These are phyloP conservation scores for Euleptes europaea DNA, from an alignment of 2,113 vertebrate genomes.

Conservation along the genomic window DNA sequence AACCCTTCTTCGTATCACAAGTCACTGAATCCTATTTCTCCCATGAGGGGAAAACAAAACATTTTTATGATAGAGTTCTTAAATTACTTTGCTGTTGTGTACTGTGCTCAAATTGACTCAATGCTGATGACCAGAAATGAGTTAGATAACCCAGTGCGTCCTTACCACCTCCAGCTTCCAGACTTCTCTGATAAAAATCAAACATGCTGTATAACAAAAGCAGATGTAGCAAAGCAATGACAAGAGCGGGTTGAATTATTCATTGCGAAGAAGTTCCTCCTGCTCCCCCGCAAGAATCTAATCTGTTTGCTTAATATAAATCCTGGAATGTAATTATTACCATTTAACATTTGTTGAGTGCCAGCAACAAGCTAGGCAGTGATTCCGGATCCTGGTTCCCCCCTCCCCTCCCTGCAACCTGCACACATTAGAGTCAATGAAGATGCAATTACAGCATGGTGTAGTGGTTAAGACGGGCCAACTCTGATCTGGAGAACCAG, in stretches of 20 bases:
- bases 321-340: background rate
- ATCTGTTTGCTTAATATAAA: accelerated
- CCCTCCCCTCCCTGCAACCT: no score
- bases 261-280: background rate
- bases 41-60: background rate
- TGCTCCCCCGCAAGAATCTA: background rate
- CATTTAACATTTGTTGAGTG: background rate
- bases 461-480: no score
- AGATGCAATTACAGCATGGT: background rate
- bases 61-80: accelerated
- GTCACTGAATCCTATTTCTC: background rate
- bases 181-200: background rate
- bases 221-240: background rate
- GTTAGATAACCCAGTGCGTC: background rate
- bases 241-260: constrained; percentile 41
- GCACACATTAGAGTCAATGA: background rate
- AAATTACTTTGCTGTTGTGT: background rate
- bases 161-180: background rate
- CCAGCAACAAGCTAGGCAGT: background rate
- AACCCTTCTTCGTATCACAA: background rate
- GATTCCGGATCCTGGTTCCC: background rate
- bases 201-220: background rate
- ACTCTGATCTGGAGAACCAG: no score
- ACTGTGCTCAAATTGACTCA: accelerated
- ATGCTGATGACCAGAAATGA: background rate